Percentiles rank a stretch among this genome's conserved stretches.
phyloP scores from a whole-genome alignment of 1,140 invertebrate species.

The Delia radicum region DNA sequence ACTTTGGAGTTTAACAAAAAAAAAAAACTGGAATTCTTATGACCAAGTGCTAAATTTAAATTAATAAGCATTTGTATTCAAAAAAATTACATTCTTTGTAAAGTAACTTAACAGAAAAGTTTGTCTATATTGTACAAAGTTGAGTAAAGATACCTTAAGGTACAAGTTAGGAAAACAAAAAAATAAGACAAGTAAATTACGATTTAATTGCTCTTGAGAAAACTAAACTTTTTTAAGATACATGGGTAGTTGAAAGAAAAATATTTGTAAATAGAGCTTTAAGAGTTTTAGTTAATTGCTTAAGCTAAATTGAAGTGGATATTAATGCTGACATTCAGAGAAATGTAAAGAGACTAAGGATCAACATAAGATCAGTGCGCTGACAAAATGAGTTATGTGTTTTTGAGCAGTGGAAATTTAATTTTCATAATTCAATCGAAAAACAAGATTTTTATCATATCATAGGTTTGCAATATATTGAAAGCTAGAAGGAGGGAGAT shows the following conservation, averaged over 20 bases:
- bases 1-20: background rate
- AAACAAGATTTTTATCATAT: no score
- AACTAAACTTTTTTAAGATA: no score
- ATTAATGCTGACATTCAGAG: no score
- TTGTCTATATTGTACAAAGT: background rate
- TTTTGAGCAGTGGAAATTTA: no score
- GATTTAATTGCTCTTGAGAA: constrained; percentile 17
- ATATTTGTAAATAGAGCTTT: background rate
- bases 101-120: background rate
- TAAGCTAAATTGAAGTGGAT: background rate
- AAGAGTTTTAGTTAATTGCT: background rate
- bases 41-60: constrained; percentile 12
- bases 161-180: background rate
- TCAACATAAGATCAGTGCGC: no score
- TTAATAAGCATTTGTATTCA: constrained; percentile 22
- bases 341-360: no score
- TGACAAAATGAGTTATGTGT: no score
- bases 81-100: background rate
- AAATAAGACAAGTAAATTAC: constrained; percentile 20
- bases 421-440: no score
- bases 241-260: no score
- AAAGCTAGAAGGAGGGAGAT: no score
- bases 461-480: no score
- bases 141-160: constrained; percentile 14
- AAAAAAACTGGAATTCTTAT: background rate